Base-by-base conservation (phyloP, 2,113 vertebrate genomes). In the Sciurus niger region DNA sequence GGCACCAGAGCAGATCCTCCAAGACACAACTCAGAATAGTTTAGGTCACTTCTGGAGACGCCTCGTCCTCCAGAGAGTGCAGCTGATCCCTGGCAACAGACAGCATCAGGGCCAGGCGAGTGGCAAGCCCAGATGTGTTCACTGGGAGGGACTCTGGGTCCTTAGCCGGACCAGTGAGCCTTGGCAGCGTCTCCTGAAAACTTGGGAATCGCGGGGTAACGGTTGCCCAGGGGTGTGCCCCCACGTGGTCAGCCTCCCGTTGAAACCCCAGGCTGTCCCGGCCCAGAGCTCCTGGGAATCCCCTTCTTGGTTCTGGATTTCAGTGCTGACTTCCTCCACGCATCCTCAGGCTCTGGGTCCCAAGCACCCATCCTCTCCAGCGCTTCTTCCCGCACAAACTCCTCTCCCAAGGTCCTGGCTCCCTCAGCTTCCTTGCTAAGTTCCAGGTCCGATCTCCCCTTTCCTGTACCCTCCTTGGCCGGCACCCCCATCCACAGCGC, bases 401-500 rank as follows among this genome's bases (percentile, higher is more conserved):
- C 25, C 77, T 65, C 93, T 70, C 58, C 80, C 30, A 1, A 46
- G 6, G 78, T 20, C 51, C 40, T 16, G 30, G n/a, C 24, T 80
- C 70, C 34, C 18, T 40, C 1, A 43, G 55, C 55, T 58, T 86
- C 46, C 0, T 37, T 0, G 53, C 73, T 46, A n/a, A 37, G 20
- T 24, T 28, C 28, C 4, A 80, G 34, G 14, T 91, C 24, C 0
- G 10, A 24, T 22, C 40, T 80, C 10, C 22, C 51, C 13, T 60
- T 20, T 10, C 53, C 77, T 0, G 43, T 46, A 58, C 43, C 22
- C 32, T 60, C 32, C 63, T 37, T 0, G 76, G 18, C 37, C 48
- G 16, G 74, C 73, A 53, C 60, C 76, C 91, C 74, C 22, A 7
- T 30, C 79, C 87, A 89, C 73, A 96, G 95, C 97, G 92, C 94